Conservation (phyloP, 2,888 invertebrate genomes). For the Euplagia quadripunctaria region DNA sequence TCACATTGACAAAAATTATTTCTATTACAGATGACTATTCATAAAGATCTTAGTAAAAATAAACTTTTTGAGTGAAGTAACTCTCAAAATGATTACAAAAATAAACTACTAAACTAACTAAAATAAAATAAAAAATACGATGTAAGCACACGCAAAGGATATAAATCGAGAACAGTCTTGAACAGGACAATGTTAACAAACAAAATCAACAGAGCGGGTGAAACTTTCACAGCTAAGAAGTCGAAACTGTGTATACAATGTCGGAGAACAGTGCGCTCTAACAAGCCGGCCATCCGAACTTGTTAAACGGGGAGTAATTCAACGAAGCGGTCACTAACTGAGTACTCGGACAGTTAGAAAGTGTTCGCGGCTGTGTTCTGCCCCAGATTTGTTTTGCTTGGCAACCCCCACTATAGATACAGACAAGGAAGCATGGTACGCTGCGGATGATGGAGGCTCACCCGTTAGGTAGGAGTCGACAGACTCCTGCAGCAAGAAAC, state of each 20-base stretch:
- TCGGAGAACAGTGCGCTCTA: constrained; percentile 75
- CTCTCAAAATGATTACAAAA: constrained; percentile 27
- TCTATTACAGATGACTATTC: constrained; percentile 1
- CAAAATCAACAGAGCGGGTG: constrained; percentile 78
- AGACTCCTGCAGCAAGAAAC: constrained; percentile 79
- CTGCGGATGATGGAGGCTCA: constrained; percentile 74
- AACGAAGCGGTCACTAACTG: constrained; percentile 69
- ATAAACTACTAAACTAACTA: constrained; percentile 27
- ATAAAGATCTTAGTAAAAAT: background rate
- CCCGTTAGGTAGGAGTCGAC: constrained; percentile 71
- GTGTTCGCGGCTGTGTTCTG: constrained; percentile 59
- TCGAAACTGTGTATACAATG: constrained; percentile 81
- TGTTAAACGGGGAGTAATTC: constrained; percentile 80
- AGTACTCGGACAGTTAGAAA: constrained; percentile 68
- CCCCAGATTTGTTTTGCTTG: constrained; percentile 50
- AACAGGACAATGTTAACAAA: constrained; percentile 77
- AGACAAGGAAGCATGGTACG: constrained; percentile 47
- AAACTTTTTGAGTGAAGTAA: constrained; percentile 30
- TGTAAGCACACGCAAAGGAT: constrained; percentile 51
- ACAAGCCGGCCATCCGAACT: constrained; percentile 82
- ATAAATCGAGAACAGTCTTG: constrained; percentile 58
- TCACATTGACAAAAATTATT: background rate
- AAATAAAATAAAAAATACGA: constrained; percentile 58
- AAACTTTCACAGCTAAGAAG: constrained; percentile 82
- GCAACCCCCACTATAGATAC: constrained; percentile 32